Conservation (phyloP, 2,888 invertebrate species). For the Mythimna loreyi region DNA sequence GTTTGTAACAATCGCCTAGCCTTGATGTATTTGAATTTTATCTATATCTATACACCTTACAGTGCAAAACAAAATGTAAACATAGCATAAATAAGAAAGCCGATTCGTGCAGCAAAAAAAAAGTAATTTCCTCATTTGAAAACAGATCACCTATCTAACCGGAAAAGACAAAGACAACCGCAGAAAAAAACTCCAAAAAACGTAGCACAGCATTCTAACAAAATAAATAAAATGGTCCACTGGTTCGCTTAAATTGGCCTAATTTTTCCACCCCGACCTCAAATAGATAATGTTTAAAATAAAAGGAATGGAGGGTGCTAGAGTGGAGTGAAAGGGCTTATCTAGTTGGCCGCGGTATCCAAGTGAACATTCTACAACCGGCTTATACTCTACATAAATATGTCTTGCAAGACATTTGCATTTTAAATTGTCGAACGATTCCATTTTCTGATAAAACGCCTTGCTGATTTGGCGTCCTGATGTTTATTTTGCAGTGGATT, state of each 20-base stretch:
- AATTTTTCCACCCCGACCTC: constrained; percentile 65
- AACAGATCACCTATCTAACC: constrained; percentile 54
- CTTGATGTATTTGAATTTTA: neutral
- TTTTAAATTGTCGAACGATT: constrained; percentile 62
- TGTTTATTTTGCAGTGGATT: constrained; percentile 50
- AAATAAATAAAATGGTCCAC: constrained; percentile 58
- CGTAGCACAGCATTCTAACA: constrained; percentile 48
- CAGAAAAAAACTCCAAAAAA: constrained; percentile 29
- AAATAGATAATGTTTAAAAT: constrained; percentile 80
- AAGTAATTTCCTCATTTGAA: constrained; percentile 42
- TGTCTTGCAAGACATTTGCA: constrained; percentile 57
- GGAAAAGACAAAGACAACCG: constrained; percentile 42
- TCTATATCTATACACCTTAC: neutral
- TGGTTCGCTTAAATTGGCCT: constrained; percentile 55
- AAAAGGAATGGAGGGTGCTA: constrained; percentile 67
- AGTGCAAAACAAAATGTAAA: constrained; percentile 7
- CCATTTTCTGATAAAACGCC: constrained; percentile 63
- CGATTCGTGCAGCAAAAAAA: constrained; percentile 21
- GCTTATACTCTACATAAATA: constrained; percentile 73
- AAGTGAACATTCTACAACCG: constrained; percentile 64
- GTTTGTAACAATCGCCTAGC: neutral
- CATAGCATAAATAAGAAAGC: constrained; percentile 16
- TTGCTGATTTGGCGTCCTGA: constrained; percentile 48
- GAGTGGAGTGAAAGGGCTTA: constrained; percentile 71
- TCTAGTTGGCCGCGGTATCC: constrained; percentile 78